Evolutionary conservation across 2,888 invertebrate species (phyloP).

Genomic region (Actias luna): DNA sequence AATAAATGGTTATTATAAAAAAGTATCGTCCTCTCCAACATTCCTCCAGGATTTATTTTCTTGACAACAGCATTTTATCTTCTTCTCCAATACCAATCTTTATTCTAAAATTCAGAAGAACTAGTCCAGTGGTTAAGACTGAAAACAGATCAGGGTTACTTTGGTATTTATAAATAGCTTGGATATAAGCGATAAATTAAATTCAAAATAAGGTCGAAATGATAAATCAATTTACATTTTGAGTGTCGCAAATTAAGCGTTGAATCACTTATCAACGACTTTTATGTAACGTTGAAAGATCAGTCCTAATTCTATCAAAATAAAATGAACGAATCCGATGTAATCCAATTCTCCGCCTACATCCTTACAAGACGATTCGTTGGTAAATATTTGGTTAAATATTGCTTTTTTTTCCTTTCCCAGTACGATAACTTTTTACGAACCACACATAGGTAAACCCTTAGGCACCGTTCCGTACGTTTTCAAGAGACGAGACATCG

Average conservation of each 20-base stretch:
- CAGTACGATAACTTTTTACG: background rate
- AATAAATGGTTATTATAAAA: no score
- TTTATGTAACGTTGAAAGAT: constrained; percentile 1
- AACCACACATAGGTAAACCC: background rate
- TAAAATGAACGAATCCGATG: constrained; percentile 16
- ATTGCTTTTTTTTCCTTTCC: background rate
- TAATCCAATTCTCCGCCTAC: constrained; percentile 14
- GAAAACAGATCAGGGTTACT: no score
- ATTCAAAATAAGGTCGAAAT: background rate
- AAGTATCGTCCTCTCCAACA: no score
- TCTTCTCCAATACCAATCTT: no score
- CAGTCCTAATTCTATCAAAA: background rate
- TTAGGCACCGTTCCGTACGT: constrained; percentile 9
- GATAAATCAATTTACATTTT: background rate
- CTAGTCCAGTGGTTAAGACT: no score
- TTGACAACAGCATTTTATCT: no score
- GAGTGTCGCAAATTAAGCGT: background rate
- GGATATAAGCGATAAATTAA: background rate
- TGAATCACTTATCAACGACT: background rate
- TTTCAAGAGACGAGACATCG: constrained; percentile 8
- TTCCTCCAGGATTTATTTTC: no score
- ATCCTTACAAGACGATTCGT: background rate
- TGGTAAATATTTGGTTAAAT: constrained; percentile 9
- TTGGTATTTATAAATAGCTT: no score
- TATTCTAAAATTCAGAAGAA: no score